These are phyloP conservation scores for Aphrocallistes beatrix DNA, from an alignment of 37 sponge, comb jelly and placozoan species.

Conservation along the genomic window DNA sequence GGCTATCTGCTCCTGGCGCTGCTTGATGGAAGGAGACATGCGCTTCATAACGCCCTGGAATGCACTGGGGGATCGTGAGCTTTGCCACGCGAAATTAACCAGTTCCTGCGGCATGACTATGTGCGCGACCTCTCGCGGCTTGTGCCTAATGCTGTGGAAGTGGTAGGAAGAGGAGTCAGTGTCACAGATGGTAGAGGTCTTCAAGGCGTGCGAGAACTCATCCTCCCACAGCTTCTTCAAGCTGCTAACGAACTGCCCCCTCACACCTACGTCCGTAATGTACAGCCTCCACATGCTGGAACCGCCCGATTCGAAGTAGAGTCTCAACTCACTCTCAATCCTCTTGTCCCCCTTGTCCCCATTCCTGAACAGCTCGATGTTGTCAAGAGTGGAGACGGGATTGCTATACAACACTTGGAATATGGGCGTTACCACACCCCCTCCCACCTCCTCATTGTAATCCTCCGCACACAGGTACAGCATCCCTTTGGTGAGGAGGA, in stretches of 20 bases:
- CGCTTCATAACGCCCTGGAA: not conserved
- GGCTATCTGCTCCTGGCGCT: not conserved
- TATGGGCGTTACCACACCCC: not conserved
- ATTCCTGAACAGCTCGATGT: not conserved
- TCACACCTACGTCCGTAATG: not conserved
- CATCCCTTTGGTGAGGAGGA: not conserved
- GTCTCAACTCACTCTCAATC: not conserved
- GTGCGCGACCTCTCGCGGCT: not conserved
- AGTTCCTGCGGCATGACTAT: conserved; percentile 7
- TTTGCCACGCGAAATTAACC: not conserved
- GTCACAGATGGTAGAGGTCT: not conserved
- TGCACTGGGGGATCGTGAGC: not conserved
- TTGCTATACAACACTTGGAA: not conserved
- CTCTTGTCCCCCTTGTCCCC: not conserved
- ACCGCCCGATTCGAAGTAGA: not conserved
- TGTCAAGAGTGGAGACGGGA: not conserved
- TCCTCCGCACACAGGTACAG: not conserved
- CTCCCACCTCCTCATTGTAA: not conserved
- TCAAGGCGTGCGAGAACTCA: not conserved
- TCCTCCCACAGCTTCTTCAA: not conserved
- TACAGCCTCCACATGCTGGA: not conserved
- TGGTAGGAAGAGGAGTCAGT: not conserved
- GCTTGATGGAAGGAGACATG: not conserved
- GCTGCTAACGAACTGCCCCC: not conserved
- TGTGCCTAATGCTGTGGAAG: not conserved